Base-by-base conservation (phyloP, 2,888 invertebrate genomes). In the Laspeyria flexula region DNA sequence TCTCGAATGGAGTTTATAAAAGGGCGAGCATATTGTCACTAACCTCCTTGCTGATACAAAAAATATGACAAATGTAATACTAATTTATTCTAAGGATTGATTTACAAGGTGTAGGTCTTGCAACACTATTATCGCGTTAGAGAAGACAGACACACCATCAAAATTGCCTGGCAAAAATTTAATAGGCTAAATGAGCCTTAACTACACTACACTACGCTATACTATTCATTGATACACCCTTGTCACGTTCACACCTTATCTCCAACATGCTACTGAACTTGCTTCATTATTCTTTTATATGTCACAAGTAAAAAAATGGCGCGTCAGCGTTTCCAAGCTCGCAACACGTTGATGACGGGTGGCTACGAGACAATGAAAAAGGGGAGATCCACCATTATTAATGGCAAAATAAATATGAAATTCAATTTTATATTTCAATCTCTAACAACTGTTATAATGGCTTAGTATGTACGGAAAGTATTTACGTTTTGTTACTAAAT, bases 261-360 rank as follows among this genome's bases (percentile, higher is more conserved):
- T 59, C 48, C 48, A 65, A 65, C 51, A 65, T 57, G 45, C 60
- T 49, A 52, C 69, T 60, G 66, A 69, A 69, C 55, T 66, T 55
- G 58, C 63, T 70, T 74, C 76, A 75, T 76, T 74, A 77, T 71
- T 67, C 72, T 71, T 73, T 60, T 65, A 64, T 61, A 64, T 74
- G 67, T 73, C 76, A 73, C 67, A 76, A 75, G 59, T 69, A 67
- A 72, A 81, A 78, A 77, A 78, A 75, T 78, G 72, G 75, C 69
- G 71, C 65, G 74, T 77, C 79, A 75, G 70, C 73, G 49, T 56
- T 74, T 76, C 79, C 71, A 53, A 56, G 58, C 55, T 63, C 56
- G 43, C 43, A 51, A 59, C 57, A 50, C 45, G 47, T 48, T 51
- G 65, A 57, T 45, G 59, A 56, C 56, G 55, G 53, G 54, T 21